Conservation (phyloP, 2,797 vertebrate genomes). For the Sphenodon punctatus region DNA sequence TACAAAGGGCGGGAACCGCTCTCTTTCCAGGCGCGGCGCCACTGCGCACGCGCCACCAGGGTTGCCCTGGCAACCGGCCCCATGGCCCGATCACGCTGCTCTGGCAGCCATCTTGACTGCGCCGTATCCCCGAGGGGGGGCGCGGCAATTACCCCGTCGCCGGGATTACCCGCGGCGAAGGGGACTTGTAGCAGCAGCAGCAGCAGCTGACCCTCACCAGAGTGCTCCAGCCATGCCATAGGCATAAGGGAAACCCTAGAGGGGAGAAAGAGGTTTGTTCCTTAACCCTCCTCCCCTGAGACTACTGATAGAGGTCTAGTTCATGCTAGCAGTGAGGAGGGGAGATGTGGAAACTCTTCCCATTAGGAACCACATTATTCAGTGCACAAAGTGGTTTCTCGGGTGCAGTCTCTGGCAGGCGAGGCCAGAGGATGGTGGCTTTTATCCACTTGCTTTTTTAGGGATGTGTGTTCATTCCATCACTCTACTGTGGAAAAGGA, state of each 20-base stretch:
- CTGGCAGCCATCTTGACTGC: no score
- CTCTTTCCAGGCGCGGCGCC: no score
- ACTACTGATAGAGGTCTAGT: not conserved
- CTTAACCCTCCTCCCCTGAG: not conserved
- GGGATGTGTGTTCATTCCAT: not conserved
- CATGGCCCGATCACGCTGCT: no score
- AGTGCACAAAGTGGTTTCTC: no score
- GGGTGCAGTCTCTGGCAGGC: fast-evolving
- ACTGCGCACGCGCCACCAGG: no score
- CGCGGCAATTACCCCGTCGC: no score
- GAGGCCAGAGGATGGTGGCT: not conserved
- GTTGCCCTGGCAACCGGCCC: no score
- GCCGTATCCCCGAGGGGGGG: no score
- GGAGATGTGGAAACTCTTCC: not conserved
- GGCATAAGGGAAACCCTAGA: not conserved
- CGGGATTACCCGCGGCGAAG: no score
- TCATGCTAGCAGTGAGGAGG: not conserved
- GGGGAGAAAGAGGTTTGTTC: not conserved
- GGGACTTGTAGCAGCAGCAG: not conserved
- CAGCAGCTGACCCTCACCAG: not conserved
- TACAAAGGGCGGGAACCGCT: no score
- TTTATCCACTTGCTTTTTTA: not conserved
- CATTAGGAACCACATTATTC: not conserved
- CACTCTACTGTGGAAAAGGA: not conserved
- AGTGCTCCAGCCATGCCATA: not conserved